Evolutionary conservation across 2,113 vertebrate genomes (phyloP).

Genomic region (Ascaphus truei): DNA sequence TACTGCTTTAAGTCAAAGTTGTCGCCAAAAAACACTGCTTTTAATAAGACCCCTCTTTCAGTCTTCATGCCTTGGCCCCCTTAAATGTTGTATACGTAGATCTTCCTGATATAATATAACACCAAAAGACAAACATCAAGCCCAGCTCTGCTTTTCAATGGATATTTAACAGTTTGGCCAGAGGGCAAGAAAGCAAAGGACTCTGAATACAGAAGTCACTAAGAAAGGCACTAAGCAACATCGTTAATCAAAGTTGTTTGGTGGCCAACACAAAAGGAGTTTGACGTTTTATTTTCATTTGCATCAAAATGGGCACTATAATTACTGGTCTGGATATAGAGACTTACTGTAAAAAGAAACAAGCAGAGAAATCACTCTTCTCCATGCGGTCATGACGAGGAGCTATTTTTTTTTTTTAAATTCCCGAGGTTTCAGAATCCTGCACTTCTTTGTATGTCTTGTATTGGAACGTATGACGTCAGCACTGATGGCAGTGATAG

Average conservation of each 20-base stretch:
- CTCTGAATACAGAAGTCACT: neutral
- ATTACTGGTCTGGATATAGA: neutral
- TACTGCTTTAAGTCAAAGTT: too few species aligned
- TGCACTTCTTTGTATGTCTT: too few species aligned
- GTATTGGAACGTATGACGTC: too few species aligned
- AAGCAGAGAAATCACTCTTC: neutral
- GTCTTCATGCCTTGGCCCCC: neutral
- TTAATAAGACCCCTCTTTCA: too few species aligned
- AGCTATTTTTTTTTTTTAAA: too few species aligned
- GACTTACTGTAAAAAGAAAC: neutral
- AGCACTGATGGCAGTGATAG: too few species aligned
- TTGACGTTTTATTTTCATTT: neutral
- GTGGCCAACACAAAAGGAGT: neutral
- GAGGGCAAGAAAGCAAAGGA: neutral
- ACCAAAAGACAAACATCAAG: neutral
- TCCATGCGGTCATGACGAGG: too few species aligned
- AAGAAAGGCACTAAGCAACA: neutral
- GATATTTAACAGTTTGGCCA: neutral
- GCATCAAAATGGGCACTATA: slow-evolving; percentile 1
- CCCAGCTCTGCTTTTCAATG: neutral
- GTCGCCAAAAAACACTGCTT: too few species aligned
- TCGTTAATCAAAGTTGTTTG: neutral
- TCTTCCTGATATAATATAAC: neutral
- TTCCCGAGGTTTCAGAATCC: too few species aligned
- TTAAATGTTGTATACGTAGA: neutral